These are phyloP conservation scores for Ormyrus labotus DNA, from an alignment of 2,888 invertebrate genomes.

Conservation along the genomic window DNA sequence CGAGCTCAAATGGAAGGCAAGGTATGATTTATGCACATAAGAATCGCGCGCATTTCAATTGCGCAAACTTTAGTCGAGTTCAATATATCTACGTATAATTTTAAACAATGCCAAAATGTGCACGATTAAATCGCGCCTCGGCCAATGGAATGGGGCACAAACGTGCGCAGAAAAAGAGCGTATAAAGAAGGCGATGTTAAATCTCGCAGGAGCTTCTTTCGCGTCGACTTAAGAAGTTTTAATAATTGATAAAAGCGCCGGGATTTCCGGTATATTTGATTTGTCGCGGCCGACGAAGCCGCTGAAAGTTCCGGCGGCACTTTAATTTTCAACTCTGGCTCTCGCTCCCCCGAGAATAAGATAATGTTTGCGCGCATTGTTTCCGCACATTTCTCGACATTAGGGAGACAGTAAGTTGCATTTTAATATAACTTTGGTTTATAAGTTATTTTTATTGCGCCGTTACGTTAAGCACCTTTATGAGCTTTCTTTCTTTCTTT, in stretches of 20 bases:
- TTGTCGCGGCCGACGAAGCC: constrained; percentile 50
- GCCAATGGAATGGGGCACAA: neutral
- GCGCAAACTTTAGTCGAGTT: too few relatives aligned
- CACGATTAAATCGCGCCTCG: too few relatives aligned
- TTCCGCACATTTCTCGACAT: constrained; percentile 43
- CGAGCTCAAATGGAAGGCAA: too few relatives aligned
- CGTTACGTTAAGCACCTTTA: constrained; percentile 35
- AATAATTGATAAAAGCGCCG: constrained; percentile 66
- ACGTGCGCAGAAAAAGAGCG: constrained; percentile 1
- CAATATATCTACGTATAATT: too few relatives aligned
- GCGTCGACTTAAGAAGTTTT: constrained; percentile 69
- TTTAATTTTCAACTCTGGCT: constrained; percentile 48
- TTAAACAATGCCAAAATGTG: too few relatives aligned
- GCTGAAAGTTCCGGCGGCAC: constrained; percentile 38
- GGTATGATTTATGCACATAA: too few relatives aligned
- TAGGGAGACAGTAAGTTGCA: constrained; percentile 39
- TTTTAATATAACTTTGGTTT: constrained; percentile 38
- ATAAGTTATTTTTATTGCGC: constrained; percentile 43
- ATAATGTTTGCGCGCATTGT: constrained; percentile 48
- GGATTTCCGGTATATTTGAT: constrained; percentile 45
- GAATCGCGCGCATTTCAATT: too few relatives aligned
- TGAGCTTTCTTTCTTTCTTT: constrained; percentile 15
- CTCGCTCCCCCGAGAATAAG: constrained; percentile 32
- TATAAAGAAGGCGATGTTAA: constrained; percentile 59
- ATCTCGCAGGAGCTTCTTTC: constrained; percentile 62